Base-by-base conservation (phyloP, 1,140 invertebrate genomes). In the Drosophila kohkoa region DNA sequence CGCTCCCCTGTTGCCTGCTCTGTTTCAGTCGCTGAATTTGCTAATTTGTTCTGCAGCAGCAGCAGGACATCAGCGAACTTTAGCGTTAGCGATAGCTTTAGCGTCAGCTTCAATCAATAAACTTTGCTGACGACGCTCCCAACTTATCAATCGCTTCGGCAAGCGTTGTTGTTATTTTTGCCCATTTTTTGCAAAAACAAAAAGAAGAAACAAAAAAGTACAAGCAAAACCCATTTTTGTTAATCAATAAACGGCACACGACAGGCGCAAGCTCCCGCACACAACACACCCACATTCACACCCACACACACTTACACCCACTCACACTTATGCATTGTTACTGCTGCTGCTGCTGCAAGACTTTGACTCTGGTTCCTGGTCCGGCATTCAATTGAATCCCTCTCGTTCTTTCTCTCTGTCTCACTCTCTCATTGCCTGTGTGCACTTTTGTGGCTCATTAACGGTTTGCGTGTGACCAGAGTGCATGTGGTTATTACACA, bases 381-480 rank as follows among this genome's bases (percentile, higher is more conserved):
- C 64, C 28, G 7, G 3, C 25, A 16, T 54, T 7, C 43, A 38
- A 45, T 30, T 45, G 11, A 60, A 74, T 73, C 64, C 73, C 13
- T 15, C 38, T 1, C 41, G 11, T 6, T 41, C 54, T 35, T 13
- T 48, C 46, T 10, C 38, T 41, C 4, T 7, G n/a, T 7, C 15
- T 48, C 10, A 1, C 2, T 46, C 30, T 41, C 20, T 35, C 32
- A 46, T 58, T 51, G 67, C n/a, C 52, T 87, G 79, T 81, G 68
- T 83, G 81, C 85, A 79, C 67, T 85, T 89, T 89, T 89, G 85
- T 81, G 85, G 85, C 85, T 89, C 85, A 89, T 89, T 89, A 89
- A 85, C 75, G 85, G 85, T 72, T 88, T 75, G 77, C 78, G 71
- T 81, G 77, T 58, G 69, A 62, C 78, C 85, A 72, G 89, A 85